Conservation (phyloP, 2,888 invertebrate species). For the Pomacea canaliculata region DNA sequence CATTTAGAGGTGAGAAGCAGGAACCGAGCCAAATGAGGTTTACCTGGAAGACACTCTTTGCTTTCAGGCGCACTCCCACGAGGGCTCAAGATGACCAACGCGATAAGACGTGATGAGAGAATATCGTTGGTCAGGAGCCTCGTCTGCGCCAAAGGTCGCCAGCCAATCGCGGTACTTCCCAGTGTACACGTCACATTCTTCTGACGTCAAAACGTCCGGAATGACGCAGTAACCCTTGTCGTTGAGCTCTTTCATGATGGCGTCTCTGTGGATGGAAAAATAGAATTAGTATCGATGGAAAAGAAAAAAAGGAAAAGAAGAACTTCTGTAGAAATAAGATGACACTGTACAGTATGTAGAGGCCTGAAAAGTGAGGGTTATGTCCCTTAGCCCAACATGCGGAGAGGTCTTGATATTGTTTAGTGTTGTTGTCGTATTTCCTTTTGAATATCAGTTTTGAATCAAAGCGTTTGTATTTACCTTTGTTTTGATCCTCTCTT, state of each 20-base stretch:
- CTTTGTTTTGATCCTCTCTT: too few species aligned
- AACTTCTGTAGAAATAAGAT: not conserved
- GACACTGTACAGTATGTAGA: too few species aligned
- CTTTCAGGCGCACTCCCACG: conserved; percentile 56
- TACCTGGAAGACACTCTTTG: conserved; percentile 44
- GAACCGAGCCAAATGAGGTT: too few species aligned
- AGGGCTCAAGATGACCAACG: conserved; percentile 49
- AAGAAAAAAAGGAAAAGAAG: not conserved
- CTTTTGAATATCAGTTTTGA: too few species aligned
- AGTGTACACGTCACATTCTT: conserved; percentile 18
- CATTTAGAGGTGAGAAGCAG: too few species aligned
- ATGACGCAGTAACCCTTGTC: conserved; percentile 25
- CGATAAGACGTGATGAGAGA: conserved; percentile 58
- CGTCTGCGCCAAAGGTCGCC: conserved; percentile 12
- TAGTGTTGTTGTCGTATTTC: too few species aligned
- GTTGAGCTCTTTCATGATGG: conserved; percentile 3
- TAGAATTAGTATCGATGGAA: too few species aligned
- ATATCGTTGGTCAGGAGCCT: conserved; percentile 21
- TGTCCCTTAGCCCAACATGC: too few species aligned
- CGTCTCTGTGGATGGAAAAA: conserved; percentile 8
- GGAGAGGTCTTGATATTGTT: too few species aligned
- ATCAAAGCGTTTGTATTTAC: too few species aligned
- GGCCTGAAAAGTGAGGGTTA: too few species aligned
- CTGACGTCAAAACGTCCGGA: conserved; percentile 14
- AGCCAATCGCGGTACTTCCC: conserved; percentile 19